These are phyloP conservation scores for Phataginus tricuspis DNA, from an alignment of 2,797 vertebrate genomes.

Conservation along the genomic window DNA sequence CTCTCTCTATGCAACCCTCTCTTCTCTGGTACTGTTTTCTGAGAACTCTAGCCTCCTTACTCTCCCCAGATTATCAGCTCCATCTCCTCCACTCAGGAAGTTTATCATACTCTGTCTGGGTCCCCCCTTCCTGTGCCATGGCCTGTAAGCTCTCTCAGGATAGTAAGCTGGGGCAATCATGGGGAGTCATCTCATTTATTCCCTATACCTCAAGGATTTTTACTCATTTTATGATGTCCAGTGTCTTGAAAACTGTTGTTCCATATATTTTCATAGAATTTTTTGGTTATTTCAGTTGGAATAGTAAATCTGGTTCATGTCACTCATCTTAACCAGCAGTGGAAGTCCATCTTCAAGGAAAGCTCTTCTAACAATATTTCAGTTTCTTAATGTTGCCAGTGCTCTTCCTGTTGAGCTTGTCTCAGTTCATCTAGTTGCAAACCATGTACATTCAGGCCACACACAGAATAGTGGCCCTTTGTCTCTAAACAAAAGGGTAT, in stretches of 20 bases:
- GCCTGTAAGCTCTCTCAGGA: neutral
- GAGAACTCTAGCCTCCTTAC: neutral
- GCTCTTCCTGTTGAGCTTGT: neutral
- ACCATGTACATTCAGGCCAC: neutral
- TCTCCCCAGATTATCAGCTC: neutral
- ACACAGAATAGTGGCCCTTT: neutral
- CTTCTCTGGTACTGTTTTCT: neutral
- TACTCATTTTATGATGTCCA: neutral
- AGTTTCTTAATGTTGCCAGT: neutral
- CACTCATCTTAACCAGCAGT: conserved; percentile 14
- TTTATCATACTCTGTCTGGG: neutral
- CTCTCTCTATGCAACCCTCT: neutral
- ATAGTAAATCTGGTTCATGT: neutral
- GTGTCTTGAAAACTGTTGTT: neutral
- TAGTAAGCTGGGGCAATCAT: neutral
- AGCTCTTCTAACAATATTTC: neutral
- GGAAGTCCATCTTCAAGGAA: neutral
- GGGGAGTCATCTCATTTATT: neutral
- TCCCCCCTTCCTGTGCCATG: neutral
- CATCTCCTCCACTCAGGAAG: neutral
- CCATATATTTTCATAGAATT: neutral
- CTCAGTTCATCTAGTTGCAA: neutral
- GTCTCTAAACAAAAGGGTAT: neutral
- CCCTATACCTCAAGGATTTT: neutral
- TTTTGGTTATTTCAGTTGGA: neutral